A percentile compares a stretch with the other conserved stretches of the same genome.
Conservation (phyloP, 2,888 invertebrate genomes). For the Cryptocheilus praepositus region DNA sequence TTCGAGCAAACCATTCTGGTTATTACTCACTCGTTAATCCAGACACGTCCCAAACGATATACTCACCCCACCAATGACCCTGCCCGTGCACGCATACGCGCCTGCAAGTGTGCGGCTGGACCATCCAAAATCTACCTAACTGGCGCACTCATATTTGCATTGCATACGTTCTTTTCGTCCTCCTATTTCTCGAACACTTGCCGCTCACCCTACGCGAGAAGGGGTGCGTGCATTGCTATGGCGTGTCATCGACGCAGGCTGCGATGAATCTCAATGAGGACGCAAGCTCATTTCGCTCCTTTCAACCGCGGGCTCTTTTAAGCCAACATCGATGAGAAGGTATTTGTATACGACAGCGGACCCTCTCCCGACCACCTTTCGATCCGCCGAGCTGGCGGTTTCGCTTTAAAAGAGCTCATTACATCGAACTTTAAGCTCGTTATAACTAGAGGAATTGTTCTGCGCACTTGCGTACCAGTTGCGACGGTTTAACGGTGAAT, state of each 20-base stretch:
- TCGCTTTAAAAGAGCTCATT: no score
- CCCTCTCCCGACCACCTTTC: no score
- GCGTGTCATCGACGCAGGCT: constrained; percentile 51
- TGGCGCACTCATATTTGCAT: not conserved
- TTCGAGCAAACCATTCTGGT: constrained; percentile 60
- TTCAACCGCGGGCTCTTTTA: constrained; percentile 5
- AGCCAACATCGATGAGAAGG: no score
- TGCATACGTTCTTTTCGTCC: not conserved
- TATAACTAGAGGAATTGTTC: constrained; percentile 12
- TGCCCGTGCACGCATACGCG: constrained; percentile 5
- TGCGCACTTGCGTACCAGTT: not conserved
- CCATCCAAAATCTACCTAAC: not conserved
- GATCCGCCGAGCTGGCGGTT: no score
- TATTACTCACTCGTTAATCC: constrained; percentile 72
- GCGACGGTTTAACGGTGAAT: no score
- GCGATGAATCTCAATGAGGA: constrained; percentile 37
- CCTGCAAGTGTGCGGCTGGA: not conserved
- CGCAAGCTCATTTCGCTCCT: constrained; percentile 35
- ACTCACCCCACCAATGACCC: constrained; percentile 48
- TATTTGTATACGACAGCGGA: no score
- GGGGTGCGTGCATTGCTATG: constrained; percentile 30
- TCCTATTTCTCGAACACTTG: not conserved
- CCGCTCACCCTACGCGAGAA: no score
- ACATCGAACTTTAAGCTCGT: no score
- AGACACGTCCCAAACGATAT: constrained; percentile 68